phyloP scores from a whole-genome alignment of 2,888 invertebrate species.

The Crepidodera aurea region DNA sequence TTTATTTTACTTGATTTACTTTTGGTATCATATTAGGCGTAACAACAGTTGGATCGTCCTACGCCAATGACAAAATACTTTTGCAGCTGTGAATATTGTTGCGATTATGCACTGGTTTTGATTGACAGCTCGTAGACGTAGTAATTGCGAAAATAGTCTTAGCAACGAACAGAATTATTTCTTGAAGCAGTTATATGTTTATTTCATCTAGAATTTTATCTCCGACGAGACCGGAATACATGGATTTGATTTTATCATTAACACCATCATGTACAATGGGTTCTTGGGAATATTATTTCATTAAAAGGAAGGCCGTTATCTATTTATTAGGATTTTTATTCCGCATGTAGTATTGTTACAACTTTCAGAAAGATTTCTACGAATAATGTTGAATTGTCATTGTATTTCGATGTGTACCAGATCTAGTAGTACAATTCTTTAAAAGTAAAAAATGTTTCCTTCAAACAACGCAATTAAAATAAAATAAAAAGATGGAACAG shows the following conservation, averaged over 20 bases:
- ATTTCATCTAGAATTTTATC: constrained; percentile 23
- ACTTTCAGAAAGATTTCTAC: too few species aligned
- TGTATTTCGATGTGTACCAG: too few species aligned
- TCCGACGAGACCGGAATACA: constrained; percentile 15
- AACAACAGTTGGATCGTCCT: neutral
- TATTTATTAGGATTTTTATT: neutral
- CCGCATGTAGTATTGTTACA: neutral
- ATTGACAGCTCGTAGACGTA: constrained; percentile 41
- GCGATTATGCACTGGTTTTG: constrained; percentile 42
- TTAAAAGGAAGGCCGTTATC: neutral
- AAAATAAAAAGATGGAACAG: too few species aligned
- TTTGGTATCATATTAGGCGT: too few species aligned
- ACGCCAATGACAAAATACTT: constrained; percentile 23
- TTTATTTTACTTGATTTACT: too few species aligned
- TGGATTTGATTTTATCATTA: constrained; percentile 23
- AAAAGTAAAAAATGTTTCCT: too few species aligned
- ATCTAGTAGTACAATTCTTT: too few species aligned
- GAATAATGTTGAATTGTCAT: too few species aligned
- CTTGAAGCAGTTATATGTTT: constrained; percentile 20
- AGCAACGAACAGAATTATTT: constrained; percentile 19
- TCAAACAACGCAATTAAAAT: too few species aligned
- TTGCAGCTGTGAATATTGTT: constrained; percentile 37
- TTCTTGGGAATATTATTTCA: constrained; percentile 3
- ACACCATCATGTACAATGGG: constrained; percentile 9
- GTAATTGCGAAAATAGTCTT: constrained; percentile 45